Base-by-base conservation (phyloP, 1,140 invertebrate genomes). In the Cyclina sinensis region DNA sequence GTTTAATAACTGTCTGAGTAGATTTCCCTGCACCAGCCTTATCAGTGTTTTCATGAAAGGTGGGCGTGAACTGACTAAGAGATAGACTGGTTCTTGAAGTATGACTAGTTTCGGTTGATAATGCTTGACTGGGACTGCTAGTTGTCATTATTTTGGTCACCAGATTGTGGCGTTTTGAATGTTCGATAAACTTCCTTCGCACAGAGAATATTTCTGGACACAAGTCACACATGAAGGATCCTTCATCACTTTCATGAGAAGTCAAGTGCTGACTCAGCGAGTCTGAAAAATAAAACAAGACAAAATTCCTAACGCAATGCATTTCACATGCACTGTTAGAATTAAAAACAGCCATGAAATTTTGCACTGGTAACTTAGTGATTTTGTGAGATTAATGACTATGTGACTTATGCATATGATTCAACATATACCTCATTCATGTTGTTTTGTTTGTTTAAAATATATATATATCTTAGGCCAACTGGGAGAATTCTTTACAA, bases 141-240 rank as follows among this genome's bases (percentile, higher is more conserved):
- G 32, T 32, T 5, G 24, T 27, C 14, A 12, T 18, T 1, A 4
- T 48, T 51, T 43, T 48, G 0, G n/a, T 21, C 11, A 43, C n/a
- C 39, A 9, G 12, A 16, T 86, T 70, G 39, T 86, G 83, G 18
- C 11, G n/a, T n/a, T 43, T 86, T n/a, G 70, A 57, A 32, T 86
- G 83, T 37, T 74, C 32, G 12, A 76, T 54, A 57, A 87, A 70
- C 0, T 68, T 0, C 70, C 54, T 79, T 0, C 85, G 74, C 32
- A 87, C 73, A 46, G 51, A 48, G 32, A 87, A 87, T 24, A 80
- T 87, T 35, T 87, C 85, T 39, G 85, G 39, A 80, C 85, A 87
- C 0, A 70, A 35, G 14, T 87, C 85, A 80, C 85, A 87, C 76
- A 80, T 80, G 59, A 87, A 87, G 2, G 85, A 70, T 32, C 85